Conservation (phyloP, 2,888 invertebrate genomes). For the Hipparchia sbordonii region DNA sequence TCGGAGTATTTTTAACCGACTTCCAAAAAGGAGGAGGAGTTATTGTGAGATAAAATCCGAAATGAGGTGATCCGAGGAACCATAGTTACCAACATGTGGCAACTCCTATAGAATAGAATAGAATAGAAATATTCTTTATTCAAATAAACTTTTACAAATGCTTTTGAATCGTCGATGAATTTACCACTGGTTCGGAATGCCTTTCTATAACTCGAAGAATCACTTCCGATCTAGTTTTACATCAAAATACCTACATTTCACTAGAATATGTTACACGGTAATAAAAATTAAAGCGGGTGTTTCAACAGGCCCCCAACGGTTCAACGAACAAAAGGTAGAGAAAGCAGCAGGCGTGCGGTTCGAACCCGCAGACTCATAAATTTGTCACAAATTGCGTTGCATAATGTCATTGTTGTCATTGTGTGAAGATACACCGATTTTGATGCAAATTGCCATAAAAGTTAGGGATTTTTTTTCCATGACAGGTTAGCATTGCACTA, state of each 20-base stretch:
- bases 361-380: slow-evolving; percentile 41
- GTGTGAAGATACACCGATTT: background rate
- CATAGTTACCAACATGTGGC: too few relatives aligned
- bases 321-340: slow-evolving; percentile 32
- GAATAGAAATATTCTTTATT: too few relatives aligned
- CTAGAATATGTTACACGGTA: slow-evolving; percentile 34
- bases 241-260: background rate
- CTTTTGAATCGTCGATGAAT: too few relatives aligned
- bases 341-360: slow-evolving; percentile 31
- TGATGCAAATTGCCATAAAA: background rate
- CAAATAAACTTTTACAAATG: too few relatives aligned
- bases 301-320: slow-evolving; percentile 46
- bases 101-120: too few relatives aligned
- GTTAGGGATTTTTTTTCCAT: background rate
- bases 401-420: slow-evolving; percentile 21
- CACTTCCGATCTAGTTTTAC: background rate
- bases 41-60: too few relatives aligned
- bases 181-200: too few relatives aligned
- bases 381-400: slow-evolving; percentile 40
- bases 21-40: too few relatives aligned
- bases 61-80: too few relatives aligned
- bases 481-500: background rate
- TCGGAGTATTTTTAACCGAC: too few relatives aligned
- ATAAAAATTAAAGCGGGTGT: slow-evolving; percentile 54
- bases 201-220: background rate